A percentile compares a stretch with the other conserved stretches of the same genome.
Conservation (phyloP, 2,797 vertebrate genomes). For the Euthynnus affinis region DNA sequence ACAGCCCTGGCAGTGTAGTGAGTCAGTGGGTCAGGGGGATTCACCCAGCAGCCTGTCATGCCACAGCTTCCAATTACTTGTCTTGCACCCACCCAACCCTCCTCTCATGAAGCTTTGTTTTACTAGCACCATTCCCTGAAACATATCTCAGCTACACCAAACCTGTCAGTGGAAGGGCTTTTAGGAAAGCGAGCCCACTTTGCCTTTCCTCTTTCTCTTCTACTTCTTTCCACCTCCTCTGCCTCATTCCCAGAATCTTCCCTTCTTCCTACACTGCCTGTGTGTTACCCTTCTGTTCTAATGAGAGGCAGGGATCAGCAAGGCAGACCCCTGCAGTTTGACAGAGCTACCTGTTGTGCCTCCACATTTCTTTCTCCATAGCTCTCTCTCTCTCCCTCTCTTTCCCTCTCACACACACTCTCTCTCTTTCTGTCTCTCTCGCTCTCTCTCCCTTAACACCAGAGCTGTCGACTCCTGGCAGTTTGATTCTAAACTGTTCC, state of each 20-base stretch:
- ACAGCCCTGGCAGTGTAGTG: conserved; percentile 30
- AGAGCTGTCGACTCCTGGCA: conserved; percentile 82
- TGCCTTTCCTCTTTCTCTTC: conserved; percentile 60
- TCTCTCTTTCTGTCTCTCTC: conserved; percentile 31
- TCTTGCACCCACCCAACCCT: conserved; percentile 56
- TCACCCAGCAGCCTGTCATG: conserved; percentile 67
- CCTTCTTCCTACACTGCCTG: conserved; percentile 53
- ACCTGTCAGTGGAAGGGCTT: conserved; percentile 70
- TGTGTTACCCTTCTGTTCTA: conserved; percentile 81
- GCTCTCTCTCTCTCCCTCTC: conserved; percentile 32
- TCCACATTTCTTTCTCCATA: conserved; percentile 64
- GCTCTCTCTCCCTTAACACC: conserved; percentile 72
- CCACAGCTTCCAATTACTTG: conserved; percentile 64
- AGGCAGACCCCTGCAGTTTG: conserved; percentile 77
- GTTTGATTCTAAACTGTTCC: conserved; percentile 83
- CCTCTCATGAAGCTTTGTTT: conserved; percentile 69
- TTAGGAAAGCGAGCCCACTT: conserved; percentile 55
- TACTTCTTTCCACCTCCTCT: conserved; percentile 53
- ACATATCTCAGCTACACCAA: conserved; percentile 62
- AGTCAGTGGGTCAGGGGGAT: conserved; percentile 64
- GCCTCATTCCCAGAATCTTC: conserved; percentile 64
- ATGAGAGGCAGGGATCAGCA: conserved; percentile 81
- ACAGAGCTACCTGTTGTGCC: conserved; percentile 81
- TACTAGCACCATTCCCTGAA: conserved; percentile 63
- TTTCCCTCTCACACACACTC: neutral